These are phyloP conservation scores for Cenopis cana DNA, from an alignment of 2,888 invertebrate species.

Conservation along the genomic window DNA sequence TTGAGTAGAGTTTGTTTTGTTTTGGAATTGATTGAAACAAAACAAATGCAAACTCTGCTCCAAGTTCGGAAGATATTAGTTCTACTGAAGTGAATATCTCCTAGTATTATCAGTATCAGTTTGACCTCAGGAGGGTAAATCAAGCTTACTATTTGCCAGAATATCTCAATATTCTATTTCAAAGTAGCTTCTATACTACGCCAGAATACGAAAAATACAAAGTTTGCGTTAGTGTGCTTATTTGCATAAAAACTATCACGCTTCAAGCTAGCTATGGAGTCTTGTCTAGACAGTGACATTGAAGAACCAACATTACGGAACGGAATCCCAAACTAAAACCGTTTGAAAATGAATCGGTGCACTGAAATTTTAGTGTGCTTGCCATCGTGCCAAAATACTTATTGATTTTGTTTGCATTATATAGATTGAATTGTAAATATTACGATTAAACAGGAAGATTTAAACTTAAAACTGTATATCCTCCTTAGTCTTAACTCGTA, in stretches of 20 bases:
- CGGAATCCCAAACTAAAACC: neutral
- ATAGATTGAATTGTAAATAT: neutral
- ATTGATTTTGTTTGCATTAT: neutral
- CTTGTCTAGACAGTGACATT: slow-evolving; percentile 23
- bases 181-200: neutral
- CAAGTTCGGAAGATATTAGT: too few species aligned
- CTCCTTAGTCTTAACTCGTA: too few species aligned
- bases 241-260: slow-evolving; percentile 22
- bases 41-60: too few species aligned
- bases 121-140: too few species aligned
- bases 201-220: neutral
- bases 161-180: neutral
- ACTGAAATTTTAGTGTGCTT: slow-evolving; percentile 29
- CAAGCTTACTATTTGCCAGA: neutral
- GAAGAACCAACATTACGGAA: neutral
- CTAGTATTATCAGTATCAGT: too few species aligned
- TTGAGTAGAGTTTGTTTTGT: too few species aligned
- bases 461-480: too few species aligned
- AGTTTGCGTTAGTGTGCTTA: neutral
- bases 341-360: slow-evolving; percentile 22
- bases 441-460: too few species aligned
- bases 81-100: too few species aligned
- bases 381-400: slow-evolving; percentile 36
- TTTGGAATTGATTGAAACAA: too few species aligned
- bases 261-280: neutral